Conservation (phyloP, 2,113 vertebrate species). For the Notothenia rossii region DNA sequence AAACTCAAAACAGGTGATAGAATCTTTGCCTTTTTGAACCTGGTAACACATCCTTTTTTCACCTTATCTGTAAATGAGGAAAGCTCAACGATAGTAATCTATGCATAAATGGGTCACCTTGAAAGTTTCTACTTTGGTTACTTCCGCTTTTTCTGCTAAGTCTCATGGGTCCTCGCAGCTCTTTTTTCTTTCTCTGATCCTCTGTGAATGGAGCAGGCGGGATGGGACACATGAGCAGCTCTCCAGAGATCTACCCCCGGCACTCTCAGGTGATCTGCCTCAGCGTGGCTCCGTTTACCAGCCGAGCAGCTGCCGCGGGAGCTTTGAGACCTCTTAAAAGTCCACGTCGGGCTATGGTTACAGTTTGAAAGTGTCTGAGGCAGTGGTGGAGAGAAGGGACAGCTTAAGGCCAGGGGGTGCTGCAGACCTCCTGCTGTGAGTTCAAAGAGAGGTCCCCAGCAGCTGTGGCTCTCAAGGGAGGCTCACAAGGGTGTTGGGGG, state of each 20-base stretch:
- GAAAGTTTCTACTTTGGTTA: constrained; percentile 21
- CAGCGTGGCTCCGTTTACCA: constrained; percentile 80
- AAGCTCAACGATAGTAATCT: neutral
- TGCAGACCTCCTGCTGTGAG: constrained; percentile 75
- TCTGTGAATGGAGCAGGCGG: constrained; percentile 39
- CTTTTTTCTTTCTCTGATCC: constrained; percentile 45
- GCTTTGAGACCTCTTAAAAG: constrained; percentile 79
- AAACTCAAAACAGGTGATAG: neutral
- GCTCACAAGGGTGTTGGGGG: constrained; percentile 52
- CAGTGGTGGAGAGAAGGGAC: constrained; percentile 43
- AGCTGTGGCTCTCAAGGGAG: constrained; percentile 80
- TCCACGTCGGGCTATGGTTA: constrained; percentile 78
- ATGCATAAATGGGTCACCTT: constrained; percentile 38
- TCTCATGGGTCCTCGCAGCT: constrained; percentile 16
- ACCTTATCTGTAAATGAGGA: neutral
- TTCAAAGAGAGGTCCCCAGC: constrained; percentile 83
- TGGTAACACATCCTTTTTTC: neutral
- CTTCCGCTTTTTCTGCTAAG: constrained; percentile 28
- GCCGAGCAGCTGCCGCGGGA: constrained; percentile 76
- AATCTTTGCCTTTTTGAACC: neutral
- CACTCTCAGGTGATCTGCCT: constrained; percentile 79
- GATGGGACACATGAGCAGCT: constrained; percentile 76
- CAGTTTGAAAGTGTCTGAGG: constrained; percentile 57
- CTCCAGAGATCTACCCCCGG: constrained; percentile 72
- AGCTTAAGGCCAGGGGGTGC: constrained; percentile 51